Conservation (phyloP, 2,888 invertebrate species). For the Neoascia interrupta region DNA sequence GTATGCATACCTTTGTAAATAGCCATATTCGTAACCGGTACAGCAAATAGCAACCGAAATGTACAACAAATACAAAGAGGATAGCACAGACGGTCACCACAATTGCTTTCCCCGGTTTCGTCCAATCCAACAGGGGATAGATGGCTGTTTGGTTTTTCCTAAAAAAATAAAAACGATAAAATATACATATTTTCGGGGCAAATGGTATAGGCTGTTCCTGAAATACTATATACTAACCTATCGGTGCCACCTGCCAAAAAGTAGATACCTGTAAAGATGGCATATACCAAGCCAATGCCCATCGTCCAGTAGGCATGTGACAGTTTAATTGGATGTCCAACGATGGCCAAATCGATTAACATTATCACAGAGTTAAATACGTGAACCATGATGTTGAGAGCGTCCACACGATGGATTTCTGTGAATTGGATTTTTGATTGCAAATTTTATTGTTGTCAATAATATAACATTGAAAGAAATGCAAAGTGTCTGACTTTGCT, state of each 20-base stretch:
- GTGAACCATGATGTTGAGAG: conserved; percentile 80
- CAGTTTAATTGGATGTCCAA: conserved; percentile 85
- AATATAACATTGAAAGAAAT: no score
- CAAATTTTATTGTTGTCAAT: conserved; percentile 6
- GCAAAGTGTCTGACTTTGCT: no score
- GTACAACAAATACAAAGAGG: conserved; percentile 82
- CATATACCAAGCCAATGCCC: conserved; percentile 83
- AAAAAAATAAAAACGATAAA: conserved; percentile 24
- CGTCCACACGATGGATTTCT: conserved; percentile 79
- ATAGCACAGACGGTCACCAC: conserved; percentile 83
- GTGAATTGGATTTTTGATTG: conserved; percentile 7
- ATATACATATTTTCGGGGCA: background rate
- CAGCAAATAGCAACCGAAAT: conserved; percentile 82
- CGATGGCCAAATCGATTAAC: conserved; percentile 85
- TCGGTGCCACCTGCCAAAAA: conserved; percentile 86
- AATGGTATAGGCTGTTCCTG: background rate
- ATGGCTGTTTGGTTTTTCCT: conserved; percentile 84
- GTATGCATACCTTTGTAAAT: conserved; percentile 79
- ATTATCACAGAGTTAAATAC: conserved; percentile 86
- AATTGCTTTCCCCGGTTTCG: conserved; percentile 82
- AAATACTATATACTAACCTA: no score
- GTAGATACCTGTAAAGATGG: conserved; percentile 86
- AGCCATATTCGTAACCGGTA: conserved; percentile 80
- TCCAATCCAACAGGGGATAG: conserved; percentile 90
- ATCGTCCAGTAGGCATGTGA: conserved; percentile 82